Conservation (phyloP, 2,113 vertebrate genomes). For the Natator depressus region DNA sequence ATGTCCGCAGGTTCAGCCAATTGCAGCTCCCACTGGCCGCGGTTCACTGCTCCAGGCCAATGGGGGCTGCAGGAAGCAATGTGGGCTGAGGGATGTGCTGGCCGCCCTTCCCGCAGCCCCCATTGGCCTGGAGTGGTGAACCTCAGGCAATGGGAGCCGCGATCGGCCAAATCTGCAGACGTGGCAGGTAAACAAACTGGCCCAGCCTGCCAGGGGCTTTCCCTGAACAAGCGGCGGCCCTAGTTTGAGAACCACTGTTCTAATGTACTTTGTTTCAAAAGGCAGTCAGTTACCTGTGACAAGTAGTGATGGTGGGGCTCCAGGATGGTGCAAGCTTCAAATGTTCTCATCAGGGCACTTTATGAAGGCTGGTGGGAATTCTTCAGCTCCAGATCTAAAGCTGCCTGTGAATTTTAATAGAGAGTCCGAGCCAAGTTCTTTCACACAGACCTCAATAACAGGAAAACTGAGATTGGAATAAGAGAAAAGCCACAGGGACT, state of each 20-base stretch:
- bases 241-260: neutral
- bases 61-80: no score
- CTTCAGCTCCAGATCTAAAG: neutral
- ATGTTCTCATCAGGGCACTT: neutral
- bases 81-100: no score
- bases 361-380: neutral
- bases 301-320: neutral
- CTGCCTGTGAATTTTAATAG: neutral
- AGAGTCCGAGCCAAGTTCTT: neutral
- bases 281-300: neutral
- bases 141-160: no score
- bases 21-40: no score
- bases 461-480: neutral
- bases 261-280: neutral
- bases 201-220: no score
- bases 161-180: no score
- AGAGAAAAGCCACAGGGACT: neutral
- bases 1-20: no score
- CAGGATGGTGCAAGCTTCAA: fast-evolving
- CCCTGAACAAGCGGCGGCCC: no score
- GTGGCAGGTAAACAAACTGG: no score
- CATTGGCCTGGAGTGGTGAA: no score
- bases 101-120: no score
- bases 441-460: neutral
- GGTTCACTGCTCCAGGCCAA: no score